Evolutionary conservation across 2,888 invertebrate genomes (phyloP), one percentile per base, ranked within the genome.

Genomic region (Caenorhabditis panamensis): DNA sequence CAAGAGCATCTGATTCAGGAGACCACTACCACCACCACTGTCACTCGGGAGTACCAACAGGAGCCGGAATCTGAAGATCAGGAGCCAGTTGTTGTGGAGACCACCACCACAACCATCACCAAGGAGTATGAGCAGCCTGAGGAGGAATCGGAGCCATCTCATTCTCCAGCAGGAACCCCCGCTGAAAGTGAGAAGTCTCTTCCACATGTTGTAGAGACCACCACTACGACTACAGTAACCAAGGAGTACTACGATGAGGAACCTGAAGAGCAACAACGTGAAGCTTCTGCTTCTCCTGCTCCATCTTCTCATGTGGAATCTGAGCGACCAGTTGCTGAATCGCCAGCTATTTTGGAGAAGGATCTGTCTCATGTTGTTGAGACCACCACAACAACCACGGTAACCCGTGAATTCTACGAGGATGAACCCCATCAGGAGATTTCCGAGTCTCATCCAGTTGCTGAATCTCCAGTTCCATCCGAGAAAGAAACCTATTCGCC

Each of bases 331-430:
- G 4, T 44, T 18, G 22, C 63, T 36, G 63, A 28, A 56, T 63
- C 63, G 5, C 72, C 62, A 63, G 72, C 28, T 28, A 9, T 37
- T 6, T 56, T 59, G 16, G 66, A 67, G 44, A 16, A 56, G 20
- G 69, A 61, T 5, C 36, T 37, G 26, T 59, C 47, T 8, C 61
- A 36, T 24, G 53, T 69, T 28, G 31, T 47, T 13, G 71, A 53
- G 37, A 71, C 71, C 3, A 62, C 53, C 22, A 62, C 72, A 0
- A 73, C 58, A 1, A 73, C 63, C 3, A 69, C 61, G 3, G 68
- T 62, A 5, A 61, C 68, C 36, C 62, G 64, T 59, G 24, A 61
- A 51, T 59, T 22, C 41, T 22, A 59, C 22, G 68, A 68, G 1
- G 61, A 63, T 1, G 58, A 69, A 13, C 37, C 59, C 9, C 41